Conservation (phyloP, 2,888 invertebrate species). For the Theristus sp. region DNA sequence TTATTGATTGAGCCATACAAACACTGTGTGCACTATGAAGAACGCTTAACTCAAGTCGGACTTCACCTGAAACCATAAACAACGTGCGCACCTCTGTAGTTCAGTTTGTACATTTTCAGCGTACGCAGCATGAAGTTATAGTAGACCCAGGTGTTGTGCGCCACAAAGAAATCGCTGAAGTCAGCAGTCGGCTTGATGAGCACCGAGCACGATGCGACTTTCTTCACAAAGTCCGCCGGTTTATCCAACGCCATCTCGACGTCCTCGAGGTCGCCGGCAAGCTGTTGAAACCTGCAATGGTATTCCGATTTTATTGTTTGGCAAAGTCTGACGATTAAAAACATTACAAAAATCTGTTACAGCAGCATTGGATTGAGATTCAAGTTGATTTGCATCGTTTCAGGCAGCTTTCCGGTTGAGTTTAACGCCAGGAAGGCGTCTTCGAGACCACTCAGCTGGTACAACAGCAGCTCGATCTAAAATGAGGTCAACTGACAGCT, state of each 20-base stretch:
- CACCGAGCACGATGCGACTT: slow-evolving; percentile 42
- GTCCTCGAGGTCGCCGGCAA: slow-evolving; percentile 54
- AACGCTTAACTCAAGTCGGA: too few relatives aligned
- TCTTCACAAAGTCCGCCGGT: slow-evolving; percentile 8
- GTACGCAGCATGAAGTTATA: slow-evolving; percentile 63
- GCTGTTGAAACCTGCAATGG: slow-evolving; percentile 48
- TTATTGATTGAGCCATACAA: too few relatives aligned
- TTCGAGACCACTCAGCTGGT: slow-evolving; percentile 56
- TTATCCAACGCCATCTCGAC: slow-evolving; percentile 36
- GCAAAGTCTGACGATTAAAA: too few relatives aligned
- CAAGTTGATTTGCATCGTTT: too few relatives aligned
- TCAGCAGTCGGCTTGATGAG: slow-evolving; percentile 45
- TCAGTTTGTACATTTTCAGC: slow-evolving; percentile 62
- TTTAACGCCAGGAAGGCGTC: slow-evolving; percentile 57
- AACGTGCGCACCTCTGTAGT: too few relatives aligned
- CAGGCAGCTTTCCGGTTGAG: too few relatives aligned
- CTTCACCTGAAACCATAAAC: too few relatives aligned
- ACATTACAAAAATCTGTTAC: too few relatives aligned
- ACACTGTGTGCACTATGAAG: too few relatives aligned
- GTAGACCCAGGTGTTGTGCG: slow-evolving; percentile 61
- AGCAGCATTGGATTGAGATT: too few relatives aligned
- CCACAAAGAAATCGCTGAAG: slow-evolving; percentile 45
- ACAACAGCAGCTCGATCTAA: slow-evolving; percentile 46
- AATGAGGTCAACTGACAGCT: too few relatives aligned
- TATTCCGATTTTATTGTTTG: too few relatives aligned